These are phyloP conservation scores for Pteropus rufus DNA, from an alignment of 2,797 vertebrate species.

Conservation along the genomic window DNA sequence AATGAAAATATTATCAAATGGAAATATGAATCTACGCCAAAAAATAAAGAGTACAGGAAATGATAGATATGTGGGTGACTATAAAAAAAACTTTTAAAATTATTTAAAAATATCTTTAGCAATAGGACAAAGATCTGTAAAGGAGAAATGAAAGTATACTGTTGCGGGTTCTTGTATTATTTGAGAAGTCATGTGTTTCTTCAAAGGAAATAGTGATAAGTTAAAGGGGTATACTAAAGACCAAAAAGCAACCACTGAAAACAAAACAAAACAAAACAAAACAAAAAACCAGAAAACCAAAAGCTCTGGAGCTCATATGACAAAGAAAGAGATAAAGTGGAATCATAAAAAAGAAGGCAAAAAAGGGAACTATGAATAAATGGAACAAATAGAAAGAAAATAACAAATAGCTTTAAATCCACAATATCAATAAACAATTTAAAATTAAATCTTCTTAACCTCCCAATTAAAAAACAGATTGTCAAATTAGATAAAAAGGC, in stretches of 20 bases:
- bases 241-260: neutral
- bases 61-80: neutral
- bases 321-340: neutral
- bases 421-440: neutral
- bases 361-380: neutral
- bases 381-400: neutral
- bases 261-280: neutral
- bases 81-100: neutral
- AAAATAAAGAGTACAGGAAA: neutral
- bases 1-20: neutral
- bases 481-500: neutral
- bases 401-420: neutral
- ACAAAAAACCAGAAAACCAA: neutral
- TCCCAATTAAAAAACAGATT: neutral
- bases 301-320: neutral
- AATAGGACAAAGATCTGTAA: neutral
- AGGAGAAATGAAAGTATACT: neutral
- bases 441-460: neutral
- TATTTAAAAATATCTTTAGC: neutral
- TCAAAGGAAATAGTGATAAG: neutral
- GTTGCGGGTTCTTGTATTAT: neutral
- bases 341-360: neutral
- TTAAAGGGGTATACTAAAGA: neutral
- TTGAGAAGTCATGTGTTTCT: neutral
- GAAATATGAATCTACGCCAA: neutral